Evolutionary conservation across 53 echinoderm and acorn worm genomes (phyloP), one percentile per base, ranked within the genome.

Genomic region (Antedon mediterranea): DNA sequence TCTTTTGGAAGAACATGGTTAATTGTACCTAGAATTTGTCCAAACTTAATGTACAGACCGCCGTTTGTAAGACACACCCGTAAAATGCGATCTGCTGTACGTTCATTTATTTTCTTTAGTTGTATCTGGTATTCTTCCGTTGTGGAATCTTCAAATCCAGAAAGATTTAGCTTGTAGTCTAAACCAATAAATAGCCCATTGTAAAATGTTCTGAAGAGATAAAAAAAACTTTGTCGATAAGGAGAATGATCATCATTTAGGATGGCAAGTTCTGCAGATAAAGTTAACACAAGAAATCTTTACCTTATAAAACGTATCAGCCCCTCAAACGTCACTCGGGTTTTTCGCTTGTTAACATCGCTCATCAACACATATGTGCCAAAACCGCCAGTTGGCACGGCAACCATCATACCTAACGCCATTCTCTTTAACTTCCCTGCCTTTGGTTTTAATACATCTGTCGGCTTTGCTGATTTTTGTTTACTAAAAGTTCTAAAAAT

Each of bases 1-100:
- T 89, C 85, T 37, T 89, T 97, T 30, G 97, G 97, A 31, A 97
- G 84, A 13, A 97, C 80, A 32, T 95, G 89, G 74, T 97, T 97
- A 28, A 92, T 92, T 28, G 97, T 91, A 28, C 89, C 82, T 41
- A 97, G 79, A 29, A 87, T 88, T 82, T 97, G 97, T 8, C 97
- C 97, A 26, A 97, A 84, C 77, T 97, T 97, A 76, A 97, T 89
- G 86, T 97, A 97, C 73, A 97, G 81, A 28, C 97, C 97, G 29
- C 97, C 88, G 80, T 97, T 97, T 73, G 85, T 90, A 43, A 97
- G 80, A 34, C 97, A 97, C 6, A 92, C 91, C 31, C 81, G 72
- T 32, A 95, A 34, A 20, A 95, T 82, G 0, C 79, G 78, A 43
- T 92, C 91, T 31, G 87, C 95, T 0, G 91, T 87, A 26, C 95